These are phyloP conservation scores for Nycticebus coucang DNA, from an alignment of 2,113 vertebrate genomes.

Conservation along the genomic window DNA sequence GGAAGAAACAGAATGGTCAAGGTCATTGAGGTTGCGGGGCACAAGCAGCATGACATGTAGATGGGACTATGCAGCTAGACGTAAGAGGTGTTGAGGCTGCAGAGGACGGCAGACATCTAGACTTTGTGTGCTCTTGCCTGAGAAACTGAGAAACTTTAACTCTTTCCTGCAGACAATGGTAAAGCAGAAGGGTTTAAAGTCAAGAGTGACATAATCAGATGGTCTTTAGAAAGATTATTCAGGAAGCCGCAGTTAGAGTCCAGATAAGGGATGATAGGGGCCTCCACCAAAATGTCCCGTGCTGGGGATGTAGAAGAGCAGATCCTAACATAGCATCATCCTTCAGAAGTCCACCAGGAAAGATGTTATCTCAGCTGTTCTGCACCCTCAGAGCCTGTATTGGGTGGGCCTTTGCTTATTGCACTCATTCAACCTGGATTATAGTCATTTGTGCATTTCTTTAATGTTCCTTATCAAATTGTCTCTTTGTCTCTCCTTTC, in stretches of 20 bases:
- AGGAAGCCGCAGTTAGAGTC: background rate
- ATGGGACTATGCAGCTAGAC: accelerated
- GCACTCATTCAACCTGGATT: background rate
- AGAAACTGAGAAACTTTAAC: background rate
- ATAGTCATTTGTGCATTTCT: background rate
- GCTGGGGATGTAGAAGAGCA: background rate
- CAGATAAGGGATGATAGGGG: background rate
- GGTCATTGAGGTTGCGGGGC: background rate
- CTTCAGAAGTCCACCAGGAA: accelerated
- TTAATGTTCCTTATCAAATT: slow-evolving; percentile 16
- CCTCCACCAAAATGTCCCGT: background rate
- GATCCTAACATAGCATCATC: accelerated
- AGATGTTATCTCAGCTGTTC: background rate
- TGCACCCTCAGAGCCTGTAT: accelerated
- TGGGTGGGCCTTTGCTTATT: background rate
- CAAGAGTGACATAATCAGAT: background rate
- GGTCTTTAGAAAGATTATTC: background rate
- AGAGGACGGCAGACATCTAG: background rate
- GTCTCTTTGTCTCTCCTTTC: slow-evolving; percentile 10
- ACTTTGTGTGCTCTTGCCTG: background rate
- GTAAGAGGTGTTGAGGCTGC: background rate
- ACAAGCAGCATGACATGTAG: background rate
- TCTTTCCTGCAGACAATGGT: background rate
- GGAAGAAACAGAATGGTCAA: background rate
- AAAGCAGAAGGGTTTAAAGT: background rate